Percentiles rank a stretch among this genome's conserved stretches.
These are phyloP conservation scores for Myathropa florea DNA, from an alignment of 2,888 invertebrate species.

Conservation along the genomic window DNA sequence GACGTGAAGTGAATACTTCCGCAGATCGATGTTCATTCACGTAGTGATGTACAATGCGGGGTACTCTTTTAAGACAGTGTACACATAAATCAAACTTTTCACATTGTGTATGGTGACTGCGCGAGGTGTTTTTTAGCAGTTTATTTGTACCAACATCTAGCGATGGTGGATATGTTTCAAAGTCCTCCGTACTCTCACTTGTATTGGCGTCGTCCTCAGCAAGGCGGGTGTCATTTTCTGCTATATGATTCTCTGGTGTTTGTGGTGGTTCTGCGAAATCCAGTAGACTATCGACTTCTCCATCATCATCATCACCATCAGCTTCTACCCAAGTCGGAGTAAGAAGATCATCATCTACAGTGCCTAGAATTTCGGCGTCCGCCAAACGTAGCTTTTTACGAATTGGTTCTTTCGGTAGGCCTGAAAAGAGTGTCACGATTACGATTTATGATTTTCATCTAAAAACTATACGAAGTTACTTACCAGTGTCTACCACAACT, in stretches of 20 bases:
- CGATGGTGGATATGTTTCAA: neutral
- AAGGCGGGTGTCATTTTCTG: neutral
- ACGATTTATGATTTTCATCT: neutral
- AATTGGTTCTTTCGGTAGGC: conserved; percentile 34
- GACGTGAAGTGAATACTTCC: conserved; percentile 74
- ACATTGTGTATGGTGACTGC: conserved; percentile 63
- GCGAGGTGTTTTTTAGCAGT: conserved; percentile 72
- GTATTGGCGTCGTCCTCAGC: neutral
- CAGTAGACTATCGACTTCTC: conserved; percentile 48
- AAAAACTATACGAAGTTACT: neutral
- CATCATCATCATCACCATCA: conserved; percentile 63
- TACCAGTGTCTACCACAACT: conserved; percentile 15
- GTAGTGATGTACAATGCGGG: conserved; percentile 74
- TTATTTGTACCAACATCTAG: conserved; percentile 46
- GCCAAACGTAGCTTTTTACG: conserved; percentile 60
- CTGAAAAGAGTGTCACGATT: conserved; percentile 18
- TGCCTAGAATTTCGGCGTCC: conserved; percentile 38
- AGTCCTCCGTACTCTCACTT: conserved; percentile 5
- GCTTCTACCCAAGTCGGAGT: conserved; percentile 73
- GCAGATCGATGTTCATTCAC: conserved; percentile 74
- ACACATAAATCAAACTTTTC: conserved; percentile 70
- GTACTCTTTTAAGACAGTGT: conserved; percentile 72
- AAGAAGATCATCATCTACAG: conserved; percentile 72
- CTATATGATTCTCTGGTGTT: neutral
- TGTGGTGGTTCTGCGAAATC: conserved; percentile 70